Base-by-base conservation (phyloP, 2,888 invertebrate genomes). In the Hyposoter dolosus region DNA sequence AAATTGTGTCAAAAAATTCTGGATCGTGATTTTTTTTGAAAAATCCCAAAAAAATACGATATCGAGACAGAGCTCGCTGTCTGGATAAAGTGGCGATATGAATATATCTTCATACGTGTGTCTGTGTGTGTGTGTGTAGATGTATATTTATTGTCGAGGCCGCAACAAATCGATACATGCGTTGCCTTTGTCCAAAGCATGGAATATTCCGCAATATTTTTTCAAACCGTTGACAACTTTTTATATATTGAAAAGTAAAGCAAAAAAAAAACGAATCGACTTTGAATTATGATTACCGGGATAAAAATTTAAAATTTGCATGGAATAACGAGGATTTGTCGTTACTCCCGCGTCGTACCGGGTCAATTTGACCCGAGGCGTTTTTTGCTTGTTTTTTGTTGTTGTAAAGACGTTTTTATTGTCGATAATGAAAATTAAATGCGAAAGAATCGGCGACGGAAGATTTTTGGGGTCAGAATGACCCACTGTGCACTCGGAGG, bases 101-200 rank as follows among this genome's bases (percentile, higher is more conserved):
- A 15, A 60, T 28, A 60, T 60, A 56, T 12, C 40, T 4, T 40
- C 5, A 32, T 32, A 32, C 4, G 7, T 40, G 4, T 1, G 10
- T 40, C 9, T 40, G 9, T 10, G 40, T 10, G 40, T 40, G 40
- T 40, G 40, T 40, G 15, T 28, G 15, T 10, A 23, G 28, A 28
- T 60, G 28, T 60, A 28, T 28, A 47, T 69, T 19, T 75, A 98
- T 97, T 95, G 96, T 90, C 6, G 91, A 93, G 85, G 84, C 90
- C 90, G 56, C 56, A 65, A 86, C 28, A 6, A 75, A 69, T 68
- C 47, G 43, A 65, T 32, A 75, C 66, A 43, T 47, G 45, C 45
- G 23, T 60, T 60, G n/a, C 28, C 60, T 60, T 60, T 60, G 28
- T 60, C 28, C 60, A 60, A 60, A 60, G 28, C 60, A 60, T 19